Base-by-base conservation (phyloP, 2,113 vertebrate species). In the Cyphomyrus discorhynchus region DNA sequence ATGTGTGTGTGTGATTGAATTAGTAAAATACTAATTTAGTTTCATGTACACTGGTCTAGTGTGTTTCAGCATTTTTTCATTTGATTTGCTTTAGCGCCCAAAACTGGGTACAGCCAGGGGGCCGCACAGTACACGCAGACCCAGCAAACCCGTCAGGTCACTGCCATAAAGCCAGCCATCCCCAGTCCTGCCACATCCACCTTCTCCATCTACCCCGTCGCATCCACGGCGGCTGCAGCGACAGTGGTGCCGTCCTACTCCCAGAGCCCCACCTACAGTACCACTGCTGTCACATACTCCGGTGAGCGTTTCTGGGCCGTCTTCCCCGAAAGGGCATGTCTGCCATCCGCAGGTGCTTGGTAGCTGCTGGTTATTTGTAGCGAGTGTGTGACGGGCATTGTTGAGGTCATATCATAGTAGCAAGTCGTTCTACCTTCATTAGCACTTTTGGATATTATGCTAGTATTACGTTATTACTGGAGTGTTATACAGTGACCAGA, bases 201-300 rank as follows among this genome's bases (percentile, higher is more conserved):
- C 0, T 99, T 99, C 94, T 98, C 98, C 89, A 98, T 99, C 93
- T 99, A 99, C 95, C 98, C 98, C 0, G 98, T 99, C 84, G 98
- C 98, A 45, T 99, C 98, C n/a, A 97, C 97, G 21, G 98, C 90
- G 1, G 97, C 93, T 0, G 93, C 92, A 1, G 97, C 98, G n/a
- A 97, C 98, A 58, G 98, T 99, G 50, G 98, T 99, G 91, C 98
- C 98, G 0, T 97, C 98, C 0, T 99, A 99, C 92, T 99, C 98
- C 86, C 98, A 99, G 92, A 98, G 98, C 93, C 97, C 98, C 5
- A 99, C 98, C 0, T 99, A 99, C 50, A 99, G 98, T 95, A 99
- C 98, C 58, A 99, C 98, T 24, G 98, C 98, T 0, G 98, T 99
- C 93, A 99, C 98, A 62, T 99, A 99, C 90, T 99, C 98, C 85